These are phyloP conservation scores for Ambastaia sidthimunki DNA, from an alignment of 2,797 vertebrate genomes.

Conservation along the genomic window DNA sequence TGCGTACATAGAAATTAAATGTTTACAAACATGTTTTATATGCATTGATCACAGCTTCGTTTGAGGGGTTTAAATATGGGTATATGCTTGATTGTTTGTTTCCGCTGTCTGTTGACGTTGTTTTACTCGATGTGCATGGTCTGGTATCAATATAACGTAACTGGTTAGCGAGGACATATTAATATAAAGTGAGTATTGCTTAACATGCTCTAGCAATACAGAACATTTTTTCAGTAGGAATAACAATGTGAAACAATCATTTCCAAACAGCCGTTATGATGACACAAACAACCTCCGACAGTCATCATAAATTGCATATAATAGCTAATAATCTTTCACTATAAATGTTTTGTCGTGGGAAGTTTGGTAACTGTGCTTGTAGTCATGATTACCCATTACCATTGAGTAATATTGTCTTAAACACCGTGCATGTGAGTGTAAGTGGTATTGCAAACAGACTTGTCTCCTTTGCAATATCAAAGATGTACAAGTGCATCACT, in stretches of 20 bases:
- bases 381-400: constrained; percentile 3
- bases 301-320: constrained; percentile 33
- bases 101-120: neutral
- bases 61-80: no score
- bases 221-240: neutral
- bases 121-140: no score
- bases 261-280: no score
- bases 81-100: neutral
- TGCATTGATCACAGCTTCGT: neutral
- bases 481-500: neutral
- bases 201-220: neutral
- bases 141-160: constrained; percentile 7
- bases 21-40: neutral
- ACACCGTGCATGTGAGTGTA: neutral
- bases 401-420: constrained; percentile 17
- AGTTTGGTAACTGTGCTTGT: constrained; percentile 15
- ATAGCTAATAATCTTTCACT: constrained; percentile 50
- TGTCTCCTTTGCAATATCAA: neutral
- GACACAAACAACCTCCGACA: neutral
- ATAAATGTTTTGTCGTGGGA: constrained; percentile 49
- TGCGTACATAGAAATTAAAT: neutral
- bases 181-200: constrained; percentile 1
- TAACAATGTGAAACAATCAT: constrained; percentile 7
- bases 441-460: neutral
- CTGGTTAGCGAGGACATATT: neutral